Base-by-base conservation (phyloP, 2,888 invertebrate genomes). In the Agrotis exclamationis region DNA sequence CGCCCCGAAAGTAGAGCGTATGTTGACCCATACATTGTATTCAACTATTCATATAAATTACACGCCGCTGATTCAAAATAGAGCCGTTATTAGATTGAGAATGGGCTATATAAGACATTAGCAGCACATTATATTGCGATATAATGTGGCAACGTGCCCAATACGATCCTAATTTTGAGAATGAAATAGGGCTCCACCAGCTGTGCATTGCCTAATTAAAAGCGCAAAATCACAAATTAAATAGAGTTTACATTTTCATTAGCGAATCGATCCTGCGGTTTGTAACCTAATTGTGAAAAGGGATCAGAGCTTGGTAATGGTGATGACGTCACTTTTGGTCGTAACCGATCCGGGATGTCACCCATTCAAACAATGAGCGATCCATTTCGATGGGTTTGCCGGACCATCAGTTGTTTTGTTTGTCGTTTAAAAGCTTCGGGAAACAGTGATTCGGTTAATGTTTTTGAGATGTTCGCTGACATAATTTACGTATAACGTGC, bases 1-100 rank as follows among this genome's bases (percentile, higher is more conserved):
- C 88, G 85, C 84, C 75, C 80, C 80, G 76, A 88, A 92, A 90
- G 85, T 93, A 84, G 93, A 91, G 90, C 93, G 91, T 87, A 50
- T 91, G 80, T 91, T 91, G 92, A 92, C 90, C 90, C 89, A 87
- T 85, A 83, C 81, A 83, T 74, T 82, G 63, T 82, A 74, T 85
- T n/a, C n/a, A n/a, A n/a, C n/a, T n/a, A n/a, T n/a, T 80, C 68
- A 56, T 63, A 58, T 64, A 64, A 63, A 76, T 80, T 66, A 67
- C 58, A 72, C 39, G 47, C 53, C 59, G 7, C 63, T 65, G 74
- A 76, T 74, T 73, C 51, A 60, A 80, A 78, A 76, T 78, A 71
- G 33, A 76, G 68, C 69, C 71, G 74, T 75, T 78, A 80, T 81
- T 82, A 70, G 63, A 73, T 70, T 69, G 66, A 44, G 60, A 82